Conservation (phyloP, 2,113 vertebrate genomes). For the Conger conger region DNA sequence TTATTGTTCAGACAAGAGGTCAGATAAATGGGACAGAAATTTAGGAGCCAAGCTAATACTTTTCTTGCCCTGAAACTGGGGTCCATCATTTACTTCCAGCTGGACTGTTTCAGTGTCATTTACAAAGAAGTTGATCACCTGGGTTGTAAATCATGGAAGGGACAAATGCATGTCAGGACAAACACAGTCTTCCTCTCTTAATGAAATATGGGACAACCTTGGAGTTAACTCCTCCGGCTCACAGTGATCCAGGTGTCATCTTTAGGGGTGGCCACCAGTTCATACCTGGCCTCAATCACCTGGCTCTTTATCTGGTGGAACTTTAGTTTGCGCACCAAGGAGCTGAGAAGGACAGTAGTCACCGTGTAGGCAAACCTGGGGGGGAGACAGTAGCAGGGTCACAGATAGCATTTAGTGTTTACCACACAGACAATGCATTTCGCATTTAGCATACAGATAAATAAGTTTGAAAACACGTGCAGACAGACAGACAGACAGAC, state of each 20-base stretch:
- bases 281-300: slow-evolving; percentile 82
- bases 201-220: not conserved
- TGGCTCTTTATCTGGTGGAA: slow-evolving; percentile 80
- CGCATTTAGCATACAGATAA: too few species aligned
- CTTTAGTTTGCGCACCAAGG: slow-evolving; percentile 77
- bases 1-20: not conserved
- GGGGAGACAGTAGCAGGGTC: not conserved
- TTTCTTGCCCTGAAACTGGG: not conserved
- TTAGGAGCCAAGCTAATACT: not conserved
- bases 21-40: not conserved
- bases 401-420: too few species aligned
- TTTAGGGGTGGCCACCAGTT: slow-evolving; percentile 88
- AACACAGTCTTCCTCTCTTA: not conserved
- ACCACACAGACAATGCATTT: too few species aligned
- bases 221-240: slow-evolving; percentile 75
- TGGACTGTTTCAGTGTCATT: not conserved
- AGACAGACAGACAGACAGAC: not conserved
- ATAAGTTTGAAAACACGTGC: not conserved
- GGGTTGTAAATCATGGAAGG: not conserved
- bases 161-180: not conserved
- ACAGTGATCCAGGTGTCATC: slow-evolving; percentile 93
- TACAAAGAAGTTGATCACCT: not conserved
- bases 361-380: slow-evolving; percentile 89
- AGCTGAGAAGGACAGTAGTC: slow-evolving; percentile 79
- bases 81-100: not conserved